Evolutionary conservation across 37 sponge, comb jelly and placozoan genomes (phyloP).

Genomic region (Diacarnus erythraeanus): DNA sequence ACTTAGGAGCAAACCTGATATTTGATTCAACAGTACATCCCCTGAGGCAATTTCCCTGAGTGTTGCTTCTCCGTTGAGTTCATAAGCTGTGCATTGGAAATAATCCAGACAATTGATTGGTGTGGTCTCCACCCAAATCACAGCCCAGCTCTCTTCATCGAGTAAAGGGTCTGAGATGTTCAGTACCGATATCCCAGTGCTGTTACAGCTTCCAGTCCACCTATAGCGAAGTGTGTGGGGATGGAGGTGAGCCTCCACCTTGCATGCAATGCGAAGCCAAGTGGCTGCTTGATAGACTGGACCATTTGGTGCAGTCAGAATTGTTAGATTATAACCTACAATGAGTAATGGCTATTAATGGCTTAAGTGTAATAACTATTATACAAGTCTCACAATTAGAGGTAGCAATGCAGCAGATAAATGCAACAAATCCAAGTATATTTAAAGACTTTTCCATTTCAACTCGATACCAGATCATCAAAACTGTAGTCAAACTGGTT

Average conservation of each 20-base stretch:
- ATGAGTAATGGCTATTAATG: too few relatives aligned
- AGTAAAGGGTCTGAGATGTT: background rate
- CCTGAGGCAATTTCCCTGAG: background rate
- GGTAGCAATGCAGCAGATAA: too few relatives aligned
- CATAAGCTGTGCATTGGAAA: background rate
- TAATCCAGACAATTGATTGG: slow-evolving; percentile 3
- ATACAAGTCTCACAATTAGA: too few relatives aligned
- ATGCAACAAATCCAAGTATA: too few relatives aligned
- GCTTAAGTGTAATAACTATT: too few relatives aligned
- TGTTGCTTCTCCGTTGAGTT: background rate
- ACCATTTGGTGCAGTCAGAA: slow-evolving; percentile 11
- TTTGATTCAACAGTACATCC: background rate
- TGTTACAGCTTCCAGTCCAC: slow-evolving; percentile 16
- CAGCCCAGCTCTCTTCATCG: slow-evolving; percentile 16
- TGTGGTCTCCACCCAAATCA: slow-evolving; percentile 16
- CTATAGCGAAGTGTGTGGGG: background rate
- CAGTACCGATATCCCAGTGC: background rate
- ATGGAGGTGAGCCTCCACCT: background rate
- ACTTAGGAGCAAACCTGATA: background rate
- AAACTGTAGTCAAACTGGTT: too few relatives aligned
- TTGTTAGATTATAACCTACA: background rate
- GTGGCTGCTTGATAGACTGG: slow-evolving; percentile 9
- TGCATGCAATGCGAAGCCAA: slow-evolving; percentile 25
- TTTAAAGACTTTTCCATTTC: too few relatives aligned
- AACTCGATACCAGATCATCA: too few relatives aligned